phyloP scores from a whole-genome alignment of 2,888 invertebrate genomes.

The Glaucopsyche alexis region DNA sequence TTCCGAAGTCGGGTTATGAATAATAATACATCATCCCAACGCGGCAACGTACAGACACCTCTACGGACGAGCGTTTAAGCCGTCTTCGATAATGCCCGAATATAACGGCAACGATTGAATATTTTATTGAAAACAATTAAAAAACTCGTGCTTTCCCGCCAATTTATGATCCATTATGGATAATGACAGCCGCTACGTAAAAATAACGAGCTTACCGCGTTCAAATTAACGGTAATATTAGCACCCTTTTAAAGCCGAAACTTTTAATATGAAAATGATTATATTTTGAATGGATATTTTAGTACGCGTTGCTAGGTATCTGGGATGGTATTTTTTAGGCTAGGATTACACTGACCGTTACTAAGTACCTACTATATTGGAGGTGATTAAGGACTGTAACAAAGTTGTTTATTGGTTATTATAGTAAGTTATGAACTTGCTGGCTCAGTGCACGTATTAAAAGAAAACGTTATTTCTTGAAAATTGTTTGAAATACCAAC shows the following conservation, averaged over 20 bases:
- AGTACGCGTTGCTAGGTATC: neutral
- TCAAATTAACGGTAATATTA: constrained; percentile 5
- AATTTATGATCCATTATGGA: constrained; percentile 3
- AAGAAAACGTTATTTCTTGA: neutral
- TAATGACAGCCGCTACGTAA: constrained; percentile 6
- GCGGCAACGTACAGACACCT: constrained; percentile 6
- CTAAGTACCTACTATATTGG: neutral
- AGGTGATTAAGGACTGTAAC: neutral
- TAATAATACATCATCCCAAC: neutral
- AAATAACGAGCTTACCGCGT: neutral
- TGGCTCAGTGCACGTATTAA: too few species aligned
- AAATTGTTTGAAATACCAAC: neutral
- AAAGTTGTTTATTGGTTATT: neutral
- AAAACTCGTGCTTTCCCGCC: neutral
- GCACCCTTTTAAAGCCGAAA: constrained; percentile 9
- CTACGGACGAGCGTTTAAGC: neutral
- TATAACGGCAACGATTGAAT: constrained; percentile 1
- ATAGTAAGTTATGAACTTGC: too few species aligned
- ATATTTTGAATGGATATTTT: constrained; percentile 1
- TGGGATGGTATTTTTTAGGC: neutral
- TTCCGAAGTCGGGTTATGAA: neutral
- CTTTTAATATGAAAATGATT: neutral
- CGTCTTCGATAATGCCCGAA: neutral
- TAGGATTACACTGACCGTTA: neutral
- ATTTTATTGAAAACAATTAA: constrained; percentile 10